Conservation (phyloP, 2,888 invertebrate species). For the Lepidochrysops patricia region DNA sequence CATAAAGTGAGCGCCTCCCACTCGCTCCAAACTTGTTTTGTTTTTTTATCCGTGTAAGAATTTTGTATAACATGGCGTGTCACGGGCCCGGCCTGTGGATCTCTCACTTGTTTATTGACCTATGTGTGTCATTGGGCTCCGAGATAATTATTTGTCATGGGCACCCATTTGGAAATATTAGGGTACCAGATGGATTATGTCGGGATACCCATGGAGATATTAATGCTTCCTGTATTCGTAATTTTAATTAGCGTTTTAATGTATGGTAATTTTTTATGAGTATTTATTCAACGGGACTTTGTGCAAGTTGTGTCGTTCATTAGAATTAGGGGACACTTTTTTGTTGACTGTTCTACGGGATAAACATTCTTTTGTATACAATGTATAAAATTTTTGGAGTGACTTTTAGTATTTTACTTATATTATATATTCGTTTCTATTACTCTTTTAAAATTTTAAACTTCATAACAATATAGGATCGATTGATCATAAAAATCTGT, state of each 20-base stretch:
- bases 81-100: conserved; percentile 29
- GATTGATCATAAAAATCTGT: no score
- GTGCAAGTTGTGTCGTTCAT: neutral
- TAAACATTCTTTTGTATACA: neutral
- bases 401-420: no score
- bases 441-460: no score
- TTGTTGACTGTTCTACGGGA: neutral
- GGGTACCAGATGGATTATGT: no score
- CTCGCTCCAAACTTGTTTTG: conserved; percentile 18
- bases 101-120: conserved; percentile 18
- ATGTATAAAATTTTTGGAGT: no score
- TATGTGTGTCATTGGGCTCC: neutral
- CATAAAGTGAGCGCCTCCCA: neutral
- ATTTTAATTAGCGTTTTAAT: conserved; percentile 6
- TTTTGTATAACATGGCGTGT: conserved; percentile 41
- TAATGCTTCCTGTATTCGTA: conserved; percentile 9
- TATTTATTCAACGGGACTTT: neutral
- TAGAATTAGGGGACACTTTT: neutral
- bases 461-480: no score
- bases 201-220: neutral
- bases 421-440: no score
- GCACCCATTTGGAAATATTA: neutral
- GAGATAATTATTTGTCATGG: neutral
- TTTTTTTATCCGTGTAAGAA: conserved; percentile 38
- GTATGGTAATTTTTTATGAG: neutral